phyloP scores from a whole-genome alignment of 1,140 invertebrate species.

The Euwallacea fornicatus region DNA sequence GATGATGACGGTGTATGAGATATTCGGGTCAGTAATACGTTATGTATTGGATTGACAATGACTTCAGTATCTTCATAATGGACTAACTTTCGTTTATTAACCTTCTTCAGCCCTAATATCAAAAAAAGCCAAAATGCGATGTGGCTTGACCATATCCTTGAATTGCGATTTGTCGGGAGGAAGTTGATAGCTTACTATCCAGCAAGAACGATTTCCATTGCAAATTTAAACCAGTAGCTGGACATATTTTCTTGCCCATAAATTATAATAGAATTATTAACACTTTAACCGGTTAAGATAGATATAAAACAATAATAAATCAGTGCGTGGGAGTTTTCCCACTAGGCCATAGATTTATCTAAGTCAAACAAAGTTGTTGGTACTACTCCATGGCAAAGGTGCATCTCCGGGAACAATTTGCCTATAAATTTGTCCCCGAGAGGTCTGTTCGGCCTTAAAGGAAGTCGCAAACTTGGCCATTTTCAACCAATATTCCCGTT shows the following conservation, averaged over 20 bases:
- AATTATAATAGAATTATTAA: not conserved
- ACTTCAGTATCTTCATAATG: too few species aligned
- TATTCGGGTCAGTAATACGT: not conserved
- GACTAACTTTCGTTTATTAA: too few species aligned
- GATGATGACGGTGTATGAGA: too few species aligned
- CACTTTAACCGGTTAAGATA: not conserved
- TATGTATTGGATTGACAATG: not conserved
- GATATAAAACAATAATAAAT: not conserved
- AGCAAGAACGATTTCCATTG: not conserved
- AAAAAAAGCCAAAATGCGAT: too few species aligned
- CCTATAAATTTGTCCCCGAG: constrained; percentile 27
- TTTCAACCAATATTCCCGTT: constrained; percentile 23
- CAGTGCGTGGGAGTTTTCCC: constrained; percentile 18
- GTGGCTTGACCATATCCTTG: not conserved
- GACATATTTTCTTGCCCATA: constrained; percentile 4
- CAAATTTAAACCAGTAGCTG: not conserved
- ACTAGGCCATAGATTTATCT: not conserved
- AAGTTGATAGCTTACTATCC: constrained; percentile 10
- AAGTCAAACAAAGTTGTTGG: not conserved
- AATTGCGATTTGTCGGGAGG: constrained; percentile 1
- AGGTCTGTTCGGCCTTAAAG: constrained; percentile 12
- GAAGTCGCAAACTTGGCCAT: constrained; percentile 22
- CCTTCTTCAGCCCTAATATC: too few species aligned
- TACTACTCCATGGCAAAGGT: not conserved
- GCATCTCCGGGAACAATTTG: constrained; percentile 20